Conservation (phyloP, 2,113 vertebrate species). For the Leucopsar rothschildi region DNA sequence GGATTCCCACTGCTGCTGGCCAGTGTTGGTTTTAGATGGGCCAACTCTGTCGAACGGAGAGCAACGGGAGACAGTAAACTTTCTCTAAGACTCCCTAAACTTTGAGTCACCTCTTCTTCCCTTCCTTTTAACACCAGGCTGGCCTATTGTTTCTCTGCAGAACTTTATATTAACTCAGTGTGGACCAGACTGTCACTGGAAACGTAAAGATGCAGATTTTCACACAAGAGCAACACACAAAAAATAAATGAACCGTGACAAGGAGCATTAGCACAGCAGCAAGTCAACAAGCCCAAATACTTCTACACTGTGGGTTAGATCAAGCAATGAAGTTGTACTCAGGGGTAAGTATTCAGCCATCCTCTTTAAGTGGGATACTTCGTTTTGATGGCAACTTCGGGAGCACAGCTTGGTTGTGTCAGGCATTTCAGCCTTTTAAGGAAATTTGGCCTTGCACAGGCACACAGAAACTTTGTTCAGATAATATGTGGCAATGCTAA, state of each 20-base stretch:
- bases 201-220: constrained; percentile 1
- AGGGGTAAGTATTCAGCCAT: background rate
- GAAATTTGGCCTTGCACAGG: background rate
- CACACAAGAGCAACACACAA: background rate
- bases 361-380: background rate
- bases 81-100: constrained; percentile 65
- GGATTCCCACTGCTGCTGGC: constrained; percentile 73
- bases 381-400: rapidly evolving
- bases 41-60: constrained; percentile 62
- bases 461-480: background rate
- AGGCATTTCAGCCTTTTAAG: background rate
- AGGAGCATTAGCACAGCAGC: background rate
- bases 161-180: constrained; percentile 31
- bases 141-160: background rate
- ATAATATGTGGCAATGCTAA: background rate
- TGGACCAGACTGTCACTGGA: background rate
- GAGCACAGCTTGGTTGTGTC: background rate
- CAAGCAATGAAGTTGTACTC: background rate
- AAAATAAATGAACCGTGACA: background rate
- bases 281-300: background rate
- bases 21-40: constrained; percentile 66
- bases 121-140: constrained; percentile 31
- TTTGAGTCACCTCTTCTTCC: constrained; percentile 66
- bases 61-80: constrained; percentile 74
- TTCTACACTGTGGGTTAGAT: background rate